Percentiles rank a stretch among this genome's conserved stretches.
Evolutionary conservation across 1,140 invertebrate species (phyloP).

Genomic region (Amphibalanus amphitrite): DNA sequence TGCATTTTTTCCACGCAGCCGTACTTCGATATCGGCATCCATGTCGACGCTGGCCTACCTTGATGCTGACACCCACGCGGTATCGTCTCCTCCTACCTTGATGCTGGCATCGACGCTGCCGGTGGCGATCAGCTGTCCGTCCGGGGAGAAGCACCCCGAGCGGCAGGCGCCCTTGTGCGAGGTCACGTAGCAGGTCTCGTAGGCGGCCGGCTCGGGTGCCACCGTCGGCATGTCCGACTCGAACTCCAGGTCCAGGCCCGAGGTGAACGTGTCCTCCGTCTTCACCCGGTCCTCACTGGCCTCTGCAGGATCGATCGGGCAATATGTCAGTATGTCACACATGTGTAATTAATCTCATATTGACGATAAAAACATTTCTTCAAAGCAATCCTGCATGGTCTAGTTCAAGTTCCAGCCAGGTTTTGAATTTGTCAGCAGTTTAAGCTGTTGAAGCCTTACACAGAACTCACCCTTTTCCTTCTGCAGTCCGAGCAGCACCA

Average conservation of each 20-base stretch:
- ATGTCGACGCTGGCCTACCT: no score
- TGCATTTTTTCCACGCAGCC: no score
- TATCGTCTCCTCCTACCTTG: slow-evolving; percentile 42
- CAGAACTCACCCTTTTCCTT: neutral
- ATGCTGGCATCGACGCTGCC: slow-evolving; percentile 97
- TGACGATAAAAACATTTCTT: no score
- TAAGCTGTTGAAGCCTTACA: no score
- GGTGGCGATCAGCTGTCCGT: slow-evolving; percentile 92
- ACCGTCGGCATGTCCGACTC: slow-evolving; percentile 73
- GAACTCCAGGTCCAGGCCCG: slow-evolving; percentile 60
- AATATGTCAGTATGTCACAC: no score
- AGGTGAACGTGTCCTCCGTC: neutral
- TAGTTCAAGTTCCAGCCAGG: no score
- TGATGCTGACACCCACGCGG: no score
- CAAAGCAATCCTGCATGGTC: no score
- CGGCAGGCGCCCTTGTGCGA: slow-evolving; percentile 89
- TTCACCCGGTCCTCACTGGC: neutral
- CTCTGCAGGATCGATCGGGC: neutral
- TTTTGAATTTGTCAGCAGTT: no score
- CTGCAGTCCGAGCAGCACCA: slow-evolving; percentile 1
- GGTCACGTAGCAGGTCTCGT: slow-evolving; percentile 97
- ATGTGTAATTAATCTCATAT: no score
- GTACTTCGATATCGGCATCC: no score
- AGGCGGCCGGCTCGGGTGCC: slow-evolving; percentile 83
- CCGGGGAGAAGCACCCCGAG: slow-evolving; percentile 49